Conservation (phyloP, 2,888 invertebrate species). For the Ormyrus thymus region DNA sequence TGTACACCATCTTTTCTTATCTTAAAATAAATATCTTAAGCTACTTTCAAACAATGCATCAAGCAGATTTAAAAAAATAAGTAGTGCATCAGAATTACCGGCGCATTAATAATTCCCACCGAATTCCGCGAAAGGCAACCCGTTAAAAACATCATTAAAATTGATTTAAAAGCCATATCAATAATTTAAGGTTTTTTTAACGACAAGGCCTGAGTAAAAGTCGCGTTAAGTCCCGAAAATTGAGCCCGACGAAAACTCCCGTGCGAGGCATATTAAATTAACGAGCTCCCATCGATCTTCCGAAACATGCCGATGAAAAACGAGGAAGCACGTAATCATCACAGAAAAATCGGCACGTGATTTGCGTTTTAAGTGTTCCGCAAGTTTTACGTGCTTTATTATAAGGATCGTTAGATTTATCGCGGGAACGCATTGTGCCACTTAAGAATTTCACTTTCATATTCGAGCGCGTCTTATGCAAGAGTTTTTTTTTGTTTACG, state of each 20-base stretch:
- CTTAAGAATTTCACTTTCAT: constrained; percentile 28
- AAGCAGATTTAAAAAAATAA: too few relatives aligned
- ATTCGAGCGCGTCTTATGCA: not conserved
- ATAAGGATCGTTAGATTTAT: constrained; percentile 7
- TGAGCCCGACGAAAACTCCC: not conserved
- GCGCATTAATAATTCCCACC: too few relatives aligned
- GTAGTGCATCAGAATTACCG: too few relatives aligned
- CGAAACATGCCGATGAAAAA: not conserved
- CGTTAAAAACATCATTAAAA: too few relatives aligned
- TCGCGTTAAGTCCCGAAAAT: not conserved
- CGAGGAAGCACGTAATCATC: not conserved
- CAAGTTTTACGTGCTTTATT: not conserved
- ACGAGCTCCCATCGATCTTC: not conserved
- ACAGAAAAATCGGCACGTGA: not conserved
- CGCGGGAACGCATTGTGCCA: constrained; percentile 3
- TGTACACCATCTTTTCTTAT: too few relatives aligned
- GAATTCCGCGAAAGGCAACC: too few relatives aligned
- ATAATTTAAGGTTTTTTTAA: too few relatives aligned
- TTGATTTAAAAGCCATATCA: too few relatives aligned
- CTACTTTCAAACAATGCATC: too few relatives aligned
- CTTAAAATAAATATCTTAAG: too few relatives aligned
- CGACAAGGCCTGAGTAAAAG: too few relatives aligned
- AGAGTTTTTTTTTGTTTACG: not conserved
- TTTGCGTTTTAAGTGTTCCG: not conserved
- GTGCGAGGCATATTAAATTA: not conserved